Percentiles rank a stretch among this genome's conserved stretches.
These are phyloP conservation scores for Trissoscelio sp. DNA, from an alignment of 2,888 invertebrate genomes.

Conservation along the genomic window DNA sequence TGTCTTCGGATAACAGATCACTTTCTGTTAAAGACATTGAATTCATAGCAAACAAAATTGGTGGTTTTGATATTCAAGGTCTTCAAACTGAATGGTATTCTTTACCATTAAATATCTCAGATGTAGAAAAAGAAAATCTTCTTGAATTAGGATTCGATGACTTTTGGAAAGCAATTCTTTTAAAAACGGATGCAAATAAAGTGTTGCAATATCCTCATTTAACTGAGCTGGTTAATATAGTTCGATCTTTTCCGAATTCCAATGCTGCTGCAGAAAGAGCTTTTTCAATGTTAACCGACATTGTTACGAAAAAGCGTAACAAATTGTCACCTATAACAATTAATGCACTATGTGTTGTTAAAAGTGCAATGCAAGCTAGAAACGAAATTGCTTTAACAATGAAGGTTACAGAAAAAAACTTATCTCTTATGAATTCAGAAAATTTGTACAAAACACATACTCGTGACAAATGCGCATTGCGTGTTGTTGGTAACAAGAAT, in stretches of 20 bases:
- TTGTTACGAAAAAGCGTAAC: conserved; percentile 12
- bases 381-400: conserved; percentile 5
- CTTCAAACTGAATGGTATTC: conserved; percentile 17
- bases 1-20: neutral
- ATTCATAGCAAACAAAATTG: conserved; percentile 22
- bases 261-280: conserved; percentile 25
- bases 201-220: no score
- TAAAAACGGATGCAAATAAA: no score
- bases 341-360: conserved; percentile 10
- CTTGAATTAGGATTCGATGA: neutral
- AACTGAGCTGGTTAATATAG: no score
- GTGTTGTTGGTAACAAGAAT: no score
- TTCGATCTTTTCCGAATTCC: conserved; percentile 2
- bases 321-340: neutral
- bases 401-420: conserved; percentile 1
- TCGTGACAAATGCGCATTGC: no score
- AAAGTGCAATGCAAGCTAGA: neutral
- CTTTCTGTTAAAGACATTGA: neutral
- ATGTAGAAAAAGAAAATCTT: neutral
- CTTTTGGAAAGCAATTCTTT: conserved; percentile 17
- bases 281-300: conserved; percentile 18
- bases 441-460: no score
- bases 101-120: neutral
- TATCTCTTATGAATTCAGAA: neutral
- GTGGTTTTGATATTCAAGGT: conserved; percentile 20